phyloP scores from a whole-genome alignment of 2,888 invertebrate genomes.

The Celastrina argiolus region DNA sequence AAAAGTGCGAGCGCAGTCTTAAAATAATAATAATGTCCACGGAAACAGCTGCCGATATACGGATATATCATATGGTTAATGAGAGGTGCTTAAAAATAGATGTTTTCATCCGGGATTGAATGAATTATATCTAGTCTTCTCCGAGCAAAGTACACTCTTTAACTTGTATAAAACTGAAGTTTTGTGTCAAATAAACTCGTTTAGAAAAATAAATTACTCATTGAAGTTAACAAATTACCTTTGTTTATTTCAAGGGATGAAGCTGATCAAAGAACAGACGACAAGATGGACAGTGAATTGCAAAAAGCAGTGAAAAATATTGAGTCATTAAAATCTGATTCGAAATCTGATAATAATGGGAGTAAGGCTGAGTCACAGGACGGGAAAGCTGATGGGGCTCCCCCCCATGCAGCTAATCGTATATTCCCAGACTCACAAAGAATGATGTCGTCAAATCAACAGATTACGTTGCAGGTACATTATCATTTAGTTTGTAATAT shows the following conservation, averaged over 20 bases:
- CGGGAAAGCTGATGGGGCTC: conserved; percentile 45
- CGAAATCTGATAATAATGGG: conserved; percentile 45
- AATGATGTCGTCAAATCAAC: conserved; percentile 56
- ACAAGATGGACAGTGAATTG: conserved; percentile 59
- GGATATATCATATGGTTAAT: too few species aligned
- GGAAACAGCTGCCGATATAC: too few species aligned
- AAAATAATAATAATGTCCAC: too few species aligned
- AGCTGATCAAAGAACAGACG: conserved; percentile 51
- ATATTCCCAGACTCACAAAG: conserved; percentile 57
- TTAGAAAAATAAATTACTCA: background rate
- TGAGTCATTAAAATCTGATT: conserved; percentile 50
- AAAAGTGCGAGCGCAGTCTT: too few species aligned
- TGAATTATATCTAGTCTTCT: too few species aligned
- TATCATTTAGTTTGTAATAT: background rate
- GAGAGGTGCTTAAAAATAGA: too few species aligned
- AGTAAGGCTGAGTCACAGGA: conserved; percentile 47
- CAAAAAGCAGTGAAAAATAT: conserved; percentile 65
- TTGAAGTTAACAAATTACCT: background rate
- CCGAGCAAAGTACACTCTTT: too few species aligned
- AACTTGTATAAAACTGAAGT: too few species aligned
- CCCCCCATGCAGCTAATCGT: conserved; percentile 40
- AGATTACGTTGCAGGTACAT: conserved; percentile 58
- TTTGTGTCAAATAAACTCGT: too few species aligned
- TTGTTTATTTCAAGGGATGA: conserved; percentile 47
- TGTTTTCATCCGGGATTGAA: too few species aligned